These are phyloP conservation scores for Colius striatus DNA, from an alignment of 2,113 vertebrate species.

Conservation along the genomic window DNA sequence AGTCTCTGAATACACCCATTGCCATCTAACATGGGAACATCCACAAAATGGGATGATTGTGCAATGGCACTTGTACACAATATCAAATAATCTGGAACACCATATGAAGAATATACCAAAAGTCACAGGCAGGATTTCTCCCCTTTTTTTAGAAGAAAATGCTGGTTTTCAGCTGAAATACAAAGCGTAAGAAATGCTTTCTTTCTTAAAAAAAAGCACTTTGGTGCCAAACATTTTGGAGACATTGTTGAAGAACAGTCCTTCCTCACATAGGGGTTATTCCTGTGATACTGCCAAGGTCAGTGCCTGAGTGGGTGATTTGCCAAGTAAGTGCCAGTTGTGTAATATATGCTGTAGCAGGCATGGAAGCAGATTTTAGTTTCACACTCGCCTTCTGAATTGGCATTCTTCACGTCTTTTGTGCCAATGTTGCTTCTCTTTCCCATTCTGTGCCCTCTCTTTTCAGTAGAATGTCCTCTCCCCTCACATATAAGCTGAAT, in stretches of 20 bases:
- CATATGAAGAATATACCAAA: slow-evolving; percentile 28
- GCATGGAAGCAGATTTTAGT: slow-evolving; percentile 61
- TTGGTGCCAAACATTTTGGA: slow-evolving; percentile 64
- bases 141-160: slow-evolving; percentile 14
- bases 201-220: slow-evolving; percentile 33
- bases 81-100: slow-evolving; percentile 36
- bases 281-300: slow-evolving; percentile 74
- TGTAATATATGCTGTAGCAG: slow-evolving; percentile 67
- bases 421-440: slow-evolving; percentile 53
- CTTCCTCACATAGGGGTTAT: slow-evolving; percentile 67
- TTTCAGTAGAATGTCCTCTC: slow-evolving; percentile 47
- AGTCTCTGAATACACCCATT: slow-evolving; percentile 34
- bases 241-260: slow-evolving; percentile 71
- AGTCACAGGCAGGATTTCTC: slow-evolving; percentile 30
- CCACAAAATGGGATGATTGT: slow-evolving; percentile 12
- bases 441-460: slow-evolving; percentile 58
- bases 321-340: slow-evolving; percentile 78
- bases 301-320: slow-evolving; percentile 48
- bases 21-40: slow-evolving; percentile 21
- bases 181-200: slow-evolving; percentile 1
- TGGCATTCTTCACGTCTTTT: slow-evolving; percentile 73
- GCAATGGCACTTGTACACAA: slow-evolving; percentile 17
- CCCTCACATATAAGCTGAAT: slow-evolving; percentile 67
- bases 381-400: slow-evolving; percentile 72
- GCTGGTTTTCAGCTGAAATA: slow-evolving; percentile 12